A percentile compares a stretch with the other conserved stretches of the same genome.
Evolutionary conservation across 2,797 vertebrate genomes (phyloP).

Genomic region (Melanotaenia trifasciata): DNA sequence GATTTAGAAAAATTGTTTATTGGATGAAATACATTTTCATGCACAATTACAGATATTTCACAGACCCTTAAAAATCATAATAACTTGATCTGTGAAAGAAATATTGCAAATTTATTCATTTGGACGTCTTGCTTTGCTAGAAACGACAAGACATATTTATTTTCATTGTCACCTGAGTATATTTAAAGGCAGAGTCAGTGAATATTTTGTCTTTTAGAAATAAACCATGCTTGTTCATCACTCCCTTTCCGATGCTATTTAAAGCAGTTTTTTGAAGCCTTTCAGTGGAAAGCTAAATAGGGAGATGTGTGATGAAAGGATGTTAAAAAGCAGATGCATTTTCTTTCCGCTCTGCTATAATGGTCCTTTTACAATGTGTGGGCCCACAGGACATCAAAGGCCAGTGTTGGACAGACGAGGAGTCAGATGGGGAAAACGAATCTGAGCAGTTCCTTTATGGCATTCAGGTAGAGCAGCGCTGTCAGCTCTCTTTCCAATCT

Average conservation of each 20-base stretch:
- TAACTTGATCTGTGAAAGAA: conserved; percentile 5
- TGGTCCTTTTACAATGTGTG: conserved; percentile 67
- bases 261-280: conserved; percentile 69
- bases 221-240: conserved; percentile 25
- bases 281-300: conserved; percentile 62
- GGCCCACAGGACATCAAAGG: conserved; percentile 93
- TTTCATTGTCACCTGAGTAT: conserved; percentile 32
- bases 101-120: conserved; percentile 15
- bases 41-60: conserved; percentile 1
- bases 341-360: conserved; percentile 55
- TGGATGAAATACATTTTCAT: background rate
- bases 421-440: conserved; percentile 98
- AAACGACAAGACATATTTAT: conserved; percentile 21
- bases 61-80: conserved; percentile 1
- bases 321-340: conserved; percentile 49
- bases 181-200: conserved; percentile 36
- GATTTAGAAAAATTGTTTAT: conserved; percentile 3
- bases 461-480: conserved; percentile 87
- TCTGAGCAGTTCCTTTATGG: conserved; percentile 97
- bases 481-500: conserved; percentile 10
- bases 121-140: conserved; percentile 9
- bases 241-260: conserved; percentile 57
- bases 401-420: conserved; percentile 97
- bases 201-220: conserved; percentile 42
- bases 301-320: conserved; percentile 70